phyloP scores from a whole-genome alignment of 1,140 invertebrate species.

The Archivesica marissinica region DNA sequence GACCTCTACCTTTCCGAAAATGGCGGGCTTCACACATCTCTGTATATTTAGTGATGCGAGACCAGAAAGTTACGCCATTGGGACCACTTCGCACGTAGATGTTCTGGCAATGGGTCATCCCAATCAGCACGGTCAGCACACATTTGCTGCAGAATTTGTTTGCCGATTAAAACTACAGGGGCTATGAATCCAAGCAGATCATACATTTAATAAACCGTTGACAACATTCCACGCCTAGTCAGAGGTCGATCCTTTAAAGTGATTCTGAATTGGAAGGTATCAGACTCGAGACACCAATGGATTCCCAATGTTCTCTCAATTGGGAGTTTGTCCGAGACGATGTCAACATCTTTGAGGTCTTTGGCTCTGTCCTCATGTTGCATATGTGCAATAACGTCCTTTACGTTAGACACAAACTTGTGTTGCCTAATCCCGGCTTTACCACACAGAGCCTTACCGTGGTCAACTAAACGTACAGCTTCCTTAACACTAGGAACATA shows the following conservation, averaged over 20 bases:
- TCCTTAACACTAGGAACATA: conserved; percentile 22
- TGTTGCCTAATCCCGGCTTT: conserved; percentile 48
- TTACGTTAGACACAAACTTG: conserved; percentile 61
- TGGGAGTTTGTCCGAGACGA: conserved; percentile 58
- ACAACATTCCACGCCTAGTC: conserved; percentile 30
- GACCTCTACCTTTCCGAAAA: conserved; percentile 48
- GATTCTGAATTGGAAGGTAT: conserved; percentile 19
- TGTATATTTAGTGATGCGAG: too few species aligned
- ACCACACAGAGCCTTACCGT: conserved; percentile 1
- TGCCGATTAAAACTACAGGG: conserved; percentile 63
- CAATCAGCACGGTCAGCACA: conserved; percentile 56
- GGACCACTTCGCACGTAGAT: conserved; percentile 34
- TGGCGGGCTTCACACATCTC: conserved; percentile 52
- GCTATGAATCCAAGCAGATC: conserved; percentile 67
- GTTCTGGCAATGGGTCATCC: conserved; percentile 53
- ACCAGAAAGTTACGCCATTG: conserved; percentile 57
- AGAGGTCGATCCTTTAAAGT: conserved; percentile 5
- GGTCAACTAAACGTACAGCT: conserved; percentile 32
- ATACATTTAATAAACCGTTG: conserved; percentile 49
- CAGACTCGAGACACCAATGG: background rate
- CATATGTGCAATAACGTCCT: conserved; percentile 43
- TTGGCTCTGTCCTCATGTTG: conserved; percentile 3
- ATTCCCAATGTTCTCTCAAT: conserved; percentile 41
- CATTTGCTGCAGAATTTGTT: conserved; percentile 66
- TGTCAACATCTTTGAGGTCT: conserved; percentile 33